A percentile compares a stretch with the other conserved stretches of the same genome.
phyloP scores from a whole-genome alignment of 2,888 invertebrate genomes.

The Amphiduros pacificus region DNA sequence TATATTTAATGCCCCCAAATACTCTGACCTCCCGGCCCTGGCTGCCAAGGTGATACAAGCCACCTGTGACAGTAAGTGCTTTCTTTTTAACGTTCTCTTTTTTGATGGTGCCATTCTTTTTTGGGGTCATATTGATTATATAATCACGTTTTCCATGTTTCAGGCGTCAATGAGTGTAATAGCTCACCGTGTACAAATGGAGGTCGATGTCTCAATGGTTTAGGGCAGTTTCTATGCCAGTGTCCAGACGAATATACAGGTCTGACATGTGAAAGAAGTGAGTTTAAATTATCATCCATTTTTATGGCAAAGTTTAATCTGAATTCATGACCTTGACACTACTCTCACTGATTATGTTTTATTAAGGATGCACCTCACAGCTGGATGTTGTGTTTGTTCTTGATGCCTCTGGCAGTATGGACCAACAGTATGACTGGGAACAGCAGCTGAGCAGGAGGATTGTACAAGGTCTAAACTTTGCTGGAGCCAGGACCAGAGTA shows the following conservation, averaged over 20 bases:
- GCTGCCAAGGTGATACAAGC: background rate
- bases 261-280: constrained; percentile 35
- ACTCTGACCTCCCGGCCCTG: background rate
- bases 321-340: too few species aligned
- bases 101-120: too few species aligned
- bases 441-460: constrained; percentile 19
- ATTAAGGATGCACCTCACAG: constrained; percentile 20
- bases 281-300: too few species aligned
- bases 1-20: background rate
- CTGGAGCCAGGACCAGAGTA: constrained; percentile 21
- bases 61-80: background rate
- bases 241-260: constrained; percentile 46
- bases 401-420: constrained; percentile 30
- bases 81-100: too few species aligned
- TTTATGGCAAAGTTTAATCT: too few species aligned
- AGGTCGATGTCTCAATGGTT: constrained; percentile 38
- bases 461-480: constrained; percentile 27
- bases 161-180: constrained; percentile 43
- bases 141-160: constrained; percentile 11
- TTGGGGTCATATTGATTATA: too few species aligned
- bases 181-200: constrained; percentile 46
- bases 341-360: background rate
- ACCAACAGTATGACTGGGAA: constrained; percentile 23
- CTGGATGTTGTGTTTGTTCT: constrained; percentile 29
- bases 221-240: constrained; percentile 37